phyloP scores from a whole-genome alignment of 2,797 vertebrate genomes.

The Alauda arvensis region DNA sequence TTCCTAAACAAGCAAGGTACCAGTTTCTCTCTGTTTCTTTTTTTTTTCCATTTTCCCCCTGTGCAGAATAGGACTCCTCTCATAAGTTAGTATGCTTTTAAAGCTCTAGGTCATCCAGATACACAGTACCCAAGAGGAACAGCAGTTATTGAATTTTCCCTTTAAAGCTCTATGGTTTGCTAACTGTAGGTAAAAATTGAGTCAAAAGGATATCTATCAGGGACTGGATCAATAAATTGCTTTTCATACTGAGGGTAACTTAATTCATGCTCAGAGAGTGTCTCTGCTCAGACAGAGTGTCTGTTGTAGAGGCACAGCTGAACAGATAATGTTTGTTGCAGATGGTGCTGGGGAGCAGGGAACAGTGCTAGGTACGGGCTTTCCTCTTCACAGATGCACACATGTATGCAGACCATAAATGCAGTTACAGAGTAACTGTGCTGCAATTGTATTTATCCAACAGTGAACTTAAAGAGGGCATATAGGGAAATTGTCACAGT shows the following conservation, averaged over 20 bases:
- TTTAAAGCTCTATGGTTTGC: slow-evolving; percentile 9
- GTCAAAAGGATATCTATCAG: slow-evolving; percentile 42
- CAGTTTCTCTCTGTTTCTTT: background rate
- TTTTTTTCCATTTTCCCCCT: fast-evolving
- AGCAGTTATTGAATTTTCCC: slow-evolving; percentile 32
- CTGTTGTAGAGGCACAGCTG: background rate
- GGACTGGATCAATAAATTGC: slow-evolving; percentile 40
- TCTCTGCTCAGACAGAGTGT: slow-evolving; percentile 24
- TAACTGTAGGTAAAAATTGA: slow-evolving; percentile 30
- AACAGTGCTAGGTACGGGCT: background rate
- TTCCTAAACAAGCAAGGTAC: background rate
- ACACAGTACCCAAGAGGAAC: background rate
- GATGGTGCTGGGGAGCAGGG: background rate
- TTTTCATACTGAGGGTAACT: slow-evolving; percentile 30
- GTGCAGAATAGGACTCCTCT: background rate
- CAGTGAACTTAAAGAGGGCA: background rate
- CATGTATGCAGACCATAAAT: background rate
- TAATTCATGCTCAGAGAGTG: slow-evolving; percentile 22
- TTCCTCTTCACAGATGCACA: background rate
- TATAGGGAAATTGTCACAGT: background rate
- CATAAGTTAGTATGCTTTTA: background rate
- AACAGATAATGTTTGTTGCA: background rate
- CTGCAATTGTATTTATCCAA: background rate
- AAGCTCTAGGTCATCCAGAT: background rate
- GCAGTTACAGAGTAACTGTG: background rate